Conservation (phyloP, 2,888 invertebrate species). For the Melanchra persicariae region DNA sequence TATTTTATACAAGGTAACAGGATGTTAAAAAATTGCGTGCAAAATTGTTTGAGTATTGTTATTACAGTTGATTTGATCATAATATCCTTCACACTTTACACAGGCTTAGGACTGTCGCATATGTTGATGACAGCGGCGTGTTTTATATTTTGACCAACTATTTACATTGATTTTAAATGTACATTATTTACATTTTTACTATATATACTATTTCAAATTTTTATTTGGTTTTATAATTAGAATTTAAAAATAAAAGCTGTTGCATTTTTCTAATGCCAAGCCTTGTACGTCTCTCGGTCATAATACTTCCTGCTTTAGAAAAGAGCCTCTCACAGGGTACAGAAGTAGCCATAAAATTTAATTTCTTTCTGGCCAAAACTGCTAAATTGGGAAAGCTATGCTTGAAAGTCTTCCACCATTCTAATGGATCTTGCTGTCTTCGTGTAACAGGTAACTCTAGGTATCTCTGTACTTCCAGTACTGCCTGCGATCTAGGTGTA, state of each 20-base stretch:
- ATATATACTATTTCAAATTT: neutral
- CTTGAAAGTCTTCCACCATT: slow-evolving; percentile 36
- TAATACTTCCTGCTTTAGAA: slow-evolving; percentile 42
- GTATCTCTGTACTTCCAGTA: slow-evolving; percentile 44
- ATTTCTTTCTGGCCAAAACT: slow-evolving; percentile 32
- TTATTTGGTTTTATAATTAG: slow-evolving; percentile 22
- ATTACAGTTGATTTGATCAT: slow-evolving; percentile 14
- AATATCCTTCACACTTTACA: slow-evolving; percentile 18
- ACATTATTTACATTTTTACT: slow-evolving; percentile 5
- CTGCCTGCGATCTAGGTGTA: slow-evolving; percentile 38
- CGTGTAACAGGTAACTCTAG: slow-evolving; percentile 34
- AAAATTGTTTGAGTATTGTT: neutral
- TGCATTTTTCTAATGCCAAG: slow-evolving; percentile 46
- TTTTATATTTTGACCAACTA: slow-evolving; percentile 25
- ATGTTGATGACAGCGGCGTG: slow-evolving; percentile 15
- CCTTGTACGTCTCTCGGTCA: slow-evolving; percentile 46
- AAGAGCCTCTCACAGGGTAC: slow-evolving; percentile 47
- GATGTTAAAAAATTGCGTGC: neutral
- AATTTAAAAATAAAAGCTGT: slow-evolving; percentile 48
- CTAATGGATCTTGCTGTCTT: slow-evolving; percentile 27
- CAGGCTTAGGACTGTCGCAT: slow-evolving; percentile 22
- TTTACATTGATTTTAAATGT: slow-evolving; percentile 12
- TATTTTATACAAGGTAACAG: no score
- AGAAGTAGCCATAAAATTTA: slow-evolving; percentile 43
- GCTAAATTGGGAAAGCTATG: slow-evolving; percentile 41